Base-by-base conservation (phyloP, 2,797 vertebrate species). In the Intellagama lesueurii region DNA sequence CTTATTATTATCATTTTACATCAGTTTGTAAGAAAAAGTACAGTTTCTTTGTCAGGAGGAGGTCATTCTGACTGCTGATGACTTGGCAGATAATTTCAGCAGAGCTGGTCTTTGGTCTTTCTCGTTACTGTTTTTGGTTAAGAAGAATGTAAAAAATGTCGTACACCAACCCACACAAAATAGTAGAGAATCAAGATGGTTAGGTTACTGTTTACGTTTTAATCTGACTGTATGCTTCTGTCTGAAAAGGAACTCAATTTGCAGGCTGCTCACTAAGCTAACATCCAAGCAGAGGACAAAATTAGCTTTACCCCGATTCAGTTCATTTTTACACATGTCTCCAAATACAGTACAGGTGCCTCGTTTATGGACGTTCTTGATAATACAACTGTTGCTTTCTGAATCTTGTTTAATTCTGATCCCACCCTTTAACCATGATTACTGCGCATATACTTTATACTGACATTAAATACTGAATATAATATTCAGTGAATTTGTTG, bases 1-100 rank as follows among this genome's bases (percentile, higher is more conserved):
- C 92, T 95, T 90, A 88, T 92, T 94, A 86, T 92, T 95, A 93
- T 17, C 60, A 64, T 89, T 95, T 95, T 94, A 93, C 86, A 87
- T 80, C 70, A 81, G 88, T 30, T 92, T 86, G 87, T 88, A 94
- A 92, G 84, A 86, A 92, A 96, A 95, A 94, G 85, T 30, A 86
- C 86, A 76, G 49, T 89, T 90, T 95, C 87, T 90, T 8, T 90
- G 90, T 95, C 84, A 93, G 87, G 91, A 73, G 82, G 93, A 96
- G 91, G 93, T 92, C 83, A 90, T 81, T 82, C 79, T 85, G 92
- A 92, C 81, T 90, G 89, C 32, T 30, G 47, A 83, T 87, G 79
- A 4, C 87, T 90, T 90, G 79, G 69, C 40, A 26, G 84, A 83
- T 91, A 94, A 92, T 79, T 84, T 72, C 52, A 87, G 68, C 60